Percentiles rank a stretch among this genome's conserved stretches.
These are phyloP conservation scores for Beris chalybata DNA, from an alignment of 2,888 invertebrate species.

Conservation along the genomic window DNA sequence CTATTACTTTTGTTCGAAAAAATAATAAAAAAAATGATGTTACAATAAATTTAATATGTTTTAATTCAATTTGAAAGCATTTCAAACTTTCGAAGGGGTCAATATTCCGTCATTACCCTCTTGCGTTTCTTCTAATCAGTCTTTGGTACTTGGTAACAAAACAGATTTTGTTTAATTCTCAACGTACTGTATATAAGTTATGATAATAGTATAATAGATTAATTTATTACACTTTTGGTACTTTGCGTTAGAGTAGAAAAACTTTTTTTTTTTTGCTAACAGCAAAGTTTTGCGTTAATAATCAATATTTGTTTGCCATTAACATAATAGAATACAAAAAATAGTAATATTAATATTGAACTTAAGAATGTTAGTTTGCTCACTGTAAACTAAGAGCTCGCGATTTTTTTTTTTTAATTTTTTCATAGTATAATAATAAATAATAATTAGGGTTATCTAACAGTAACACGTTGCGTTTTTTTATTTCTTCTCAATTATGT, in stretches of 20 bases:
- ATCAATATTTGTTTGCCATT: not conserved
- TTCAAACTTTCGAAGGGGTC: too few relatives aligned
- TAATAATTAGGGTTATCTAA: too few relatives aligned
- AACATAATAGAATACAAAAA: constrained; percentile 24
- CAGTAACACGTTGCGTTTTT: too few relatives aligned
- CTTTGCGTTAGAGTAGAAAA: constrained; percentile 15
- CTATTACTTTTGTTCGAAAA: too few relatives aligned
- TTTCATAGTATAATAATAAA: too few relatives aligned
- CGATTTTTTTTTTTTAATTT: not conserved
- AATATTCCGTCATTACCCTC: constrained; percentile 1
- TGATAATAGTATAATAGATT: constrained; percentile 17
- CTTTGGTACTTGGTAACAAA: constrained; percentile 43
- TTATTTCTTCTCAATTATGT: too few relatives aligned
- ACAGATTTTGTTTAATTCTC: constrained; percentile 29
- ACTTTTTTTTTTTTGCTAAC: too few relatives aligned
- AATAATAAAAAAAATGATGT: too few relatives aligned
- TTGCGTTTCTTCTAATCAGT: constrained; percentile 39
- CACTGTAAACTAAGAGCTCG: constrained; percentile 5
- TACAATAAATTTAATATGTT: too few relatives aligned
- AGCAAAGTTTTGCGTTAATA: too few relatives aligned
- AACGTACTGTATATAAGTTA: constrained; percentile 15
- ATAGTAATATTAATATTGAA: constrained; percentile 11
- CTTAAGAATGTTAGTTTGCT: constrained; percentile 23
- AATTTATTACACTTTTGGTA: constrained; percentile 27
- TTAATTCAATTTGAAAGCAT: too few relatives aligned